Evolutionary conservation across 2,888 invertebrate species (phyloP).

Genomic region (Eulithis prunata): DNA sequence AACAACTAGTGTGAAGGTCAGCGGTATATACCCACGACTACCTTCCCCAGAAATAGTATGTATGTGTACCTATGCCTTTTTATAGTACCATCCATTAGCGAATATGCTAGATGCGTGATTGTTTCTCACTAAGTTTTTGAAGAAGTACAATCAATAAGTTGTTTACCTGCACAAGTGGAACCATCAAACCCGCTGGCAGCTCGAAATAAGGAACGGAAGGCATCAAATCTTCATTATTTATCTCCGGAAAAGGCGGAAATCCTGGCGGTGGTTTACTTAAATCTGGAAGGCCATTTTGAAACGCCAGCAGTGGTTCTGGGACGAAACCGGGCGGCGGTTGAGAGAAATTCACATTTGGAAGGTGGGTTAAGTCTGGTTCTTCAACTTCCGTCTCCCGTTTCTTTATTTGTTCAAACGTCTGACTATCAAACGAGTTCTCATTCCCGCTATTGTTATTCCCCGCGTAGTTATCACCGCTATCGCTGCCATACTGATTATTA

Average conservation of each 20-base stretch:
- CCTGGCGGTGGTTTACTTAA: slow-evolving; percentile 95
- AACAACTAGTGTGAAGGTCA: no score
- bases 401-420: slow-evolving; percentile 74
- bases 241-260: slow-evolving; percentile 83
- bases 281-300: slow-evolving; percentile 89
- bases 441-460: slow-evolving; percentile 80
- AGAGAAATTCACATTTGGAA: slow-evolving; percentile 78
- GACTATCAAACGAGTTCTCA: slow-evolving; percentile 79
- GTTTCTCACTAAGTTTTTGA: no score
- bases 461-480: slow-evolving; percentile 73
- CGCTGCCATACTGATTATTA: slow-evolving; percentile 70
- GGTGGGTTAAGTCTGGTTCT: slow-evolving; percentile 65
- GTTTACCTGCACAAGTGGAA: slow-evolving; percentile 94
- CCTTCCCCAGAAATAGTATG: no score
- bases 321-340: slow-evolving; percentile 78
- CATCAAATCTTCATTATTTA: slow-evolving; percentile 88
- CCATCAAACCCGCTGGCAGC: slow-evolving; percentile 98
- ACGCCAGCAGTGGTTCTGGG: slow-evolving; percentile 69
- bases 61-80: no score
- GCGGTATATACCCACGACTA: no score
- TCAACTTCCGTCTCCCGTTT: slow-evolving; percentile 59
- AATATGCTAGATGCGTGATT: no score
- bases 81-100: no score
- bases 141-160: neutral
- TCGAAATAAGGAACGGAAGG: slow-evolving; percentile 98